These are phyloP conservation scores for Hypothenemus hampei DNA, from an alignment of 1,140 invertebrate species.

Conservation along the genomic window DNA sequence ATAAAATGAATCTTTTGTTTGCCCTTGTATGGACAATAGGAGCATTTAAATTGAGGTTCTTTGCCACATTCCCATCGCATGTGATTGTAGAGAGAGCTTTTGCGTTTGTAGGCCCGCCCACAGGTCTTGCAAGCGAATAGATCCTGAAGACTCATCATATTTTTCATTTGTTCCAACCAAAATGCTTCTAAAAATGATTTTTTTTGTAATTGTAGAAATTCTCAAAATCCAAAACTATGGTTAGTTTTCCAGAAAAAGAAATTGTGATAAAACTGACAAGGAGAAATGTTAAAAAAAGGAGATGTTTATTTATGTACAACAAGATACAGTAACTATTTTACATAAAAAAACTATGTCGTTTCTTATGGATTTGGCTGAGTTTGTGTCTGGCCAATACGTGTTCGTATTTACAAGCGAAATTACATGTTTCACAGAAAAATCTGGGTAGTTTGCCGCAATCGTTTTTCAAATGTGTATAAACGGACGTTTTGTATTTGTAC, in stretches of 20 bases:
- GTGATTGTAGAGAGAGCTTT: slow-evolving; percentile 44
- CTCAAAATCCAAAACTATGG: too few relatives aligned
- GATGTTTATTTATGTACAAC: not conserved
- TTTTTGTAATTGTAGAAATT: not conserved
- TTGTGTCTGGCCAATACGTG: slow-evolving; percentile 51
- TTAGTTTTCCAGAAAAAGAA: not conserved
- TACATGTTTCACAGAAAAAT: slow-evolving; percentile 41
- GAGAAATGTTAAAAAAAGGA: not conserved
- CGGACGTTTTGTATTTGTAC: slow-evolving; percentile 51
- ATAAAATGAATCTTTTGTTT: slow-evolving; percentile 52
- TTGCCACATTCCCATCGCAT: slow-evolving; percentile 51
- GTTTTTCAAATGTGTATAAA: slow-evolving; percentile 44
- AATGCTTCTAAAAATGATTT: slow-evolving; percentile 5
- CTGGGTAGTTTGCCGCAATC: slow-evolving; percentile 59
- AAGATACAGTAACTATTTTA: not conserved
- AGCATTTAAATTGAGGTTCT: slow-evolving; percentile 50
- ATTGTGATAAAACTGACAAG: not conserved
- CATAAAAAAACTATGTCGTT: not conserved
- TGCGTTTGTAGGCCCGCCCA: slow-evolving; percentile 34
- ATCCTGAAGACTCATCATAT: slow-evolving; percentile 21
- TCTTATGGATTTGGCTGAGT: not conserved
- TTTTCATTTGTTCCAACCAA: slow-evolving; percentile 19
- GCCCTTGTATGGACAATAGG: slow-evolving; percentile 50
- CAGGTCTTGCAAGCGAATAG: slow-evolving; percentile 27
- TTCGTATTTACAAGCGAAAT: slow-evolving; percentile 54